Evolutionary conservation across 2,888 invertebrate genomes (phyloP).

Genomic region (Hetaerina titia): DNA sequence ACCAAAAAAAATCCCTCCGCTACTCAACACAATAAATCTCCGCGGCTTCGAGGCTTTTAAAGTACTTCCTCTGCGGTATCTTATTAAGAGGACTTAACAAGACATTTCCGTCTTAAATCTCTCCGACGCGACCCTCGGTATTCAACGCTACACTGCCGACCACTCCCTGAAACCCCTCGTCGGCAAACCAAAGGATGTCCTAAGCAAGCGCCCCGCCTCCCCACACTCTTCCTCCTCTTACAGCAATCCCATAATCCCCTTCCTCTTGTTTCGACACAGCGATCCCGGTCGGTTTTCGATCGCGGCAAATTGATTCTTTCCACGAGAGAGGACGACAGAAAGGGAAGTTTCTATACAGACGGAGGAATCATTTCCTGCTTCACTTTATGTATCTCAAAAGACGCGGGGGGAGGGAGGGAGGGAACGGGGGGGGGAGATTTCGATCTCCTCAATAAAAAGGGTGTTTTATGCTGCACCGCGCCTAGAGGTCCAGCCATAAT

Average conservation of each 20-base stretch:
- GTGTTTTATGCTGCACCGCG: not conserved
- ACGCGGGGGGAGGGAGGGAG: too few relatives aligned
- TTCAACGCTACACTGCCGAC: not conserved
- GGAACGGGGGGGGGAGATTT: not conserved
- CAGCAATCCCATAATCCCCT: not conserved
- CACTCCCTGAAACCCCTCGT: not conserved
- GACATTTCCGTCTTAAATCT: conserved; percentile 14
- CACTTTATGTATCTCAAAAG: not conserved
- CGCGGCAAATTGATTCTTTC: conserved; percentile 1
- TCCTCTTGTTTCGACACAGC: not conserved
- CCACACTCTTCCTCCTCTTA: not conserved
- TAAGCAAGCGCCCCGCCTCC: not conserved
- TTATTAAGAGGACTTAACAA: conserved; percentile 14
- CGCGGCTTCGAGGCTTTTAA: not conserved
- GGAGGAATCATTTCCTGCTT: not conserved
- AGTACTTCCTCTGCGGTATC: not conserved
- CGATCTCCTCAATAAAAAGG: not conserved
- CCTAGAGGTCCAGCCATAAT: not conserved
- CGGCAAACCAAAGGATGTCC: not conserved
- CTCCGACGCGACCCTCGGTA: not conserved
- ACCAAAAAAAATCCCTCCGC: not conserved
- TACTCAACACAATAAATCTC: not conserved
- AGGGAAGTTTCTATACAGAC: not conserved
- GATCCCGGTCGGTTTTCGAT: not conserved
- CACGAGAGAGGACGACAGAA: not conserved